Percentiles rank a stretch among this genome's conserved stretches.
phyloP scores from a whole-genome alignment of 1,140 invertebrate species.

The Pararge aegeria region DNA sequence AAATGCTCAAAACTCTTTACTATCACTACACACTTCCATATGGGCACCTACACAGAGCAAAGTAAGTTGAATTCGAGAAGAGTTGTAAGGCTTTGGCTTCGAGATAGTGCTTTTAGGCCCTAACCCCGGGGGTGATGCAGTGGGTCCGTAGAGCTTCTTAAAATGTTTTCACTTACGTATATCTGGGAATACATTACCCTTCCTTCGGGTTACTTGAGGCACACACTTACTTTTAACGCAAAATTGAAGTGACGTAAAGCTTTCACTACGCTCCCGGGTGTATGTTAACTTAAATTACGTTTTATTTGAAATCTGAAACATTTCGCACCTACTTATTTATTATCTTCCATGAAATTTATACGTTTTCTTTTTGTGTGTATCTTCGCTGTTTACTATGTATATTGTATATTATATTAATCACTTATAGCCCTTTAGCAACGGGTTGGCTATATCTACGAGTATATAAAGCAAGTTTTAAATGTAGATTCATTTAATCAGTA shows the following conservation, averaged over 20 bases:
- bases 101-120: conserved; percentile 80
- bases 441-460: no score
- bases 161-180: conserved; percentile 79
- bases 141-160: conserved; percentile 75
- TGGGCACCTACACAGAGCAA: conserved; percentile 65
- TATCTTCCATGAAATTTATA: neutral
- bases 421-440: no score
- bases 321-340: conserved; percentile 19
- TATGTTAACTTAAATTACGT: conserved; percentile 71
- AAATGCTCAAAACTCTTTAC: conserved; percentile 44
- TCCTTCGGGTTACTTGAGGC: conserved; percentile 69
- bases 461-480: no score
- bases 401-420: no score
- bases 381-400: no score
- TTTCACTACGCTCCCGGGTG: conserved; percentile 70
- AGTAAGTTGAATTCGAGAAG: conserved; percentile 79
- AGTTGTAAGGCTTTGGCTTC: conserved; percentile 78
- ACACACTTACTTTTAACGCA: conserved; percentile 74
- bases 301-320: conserved; percentile 70
- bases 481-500: no score
- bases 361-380: neutral
- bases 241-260: conserved; percentile 77
- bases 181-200: conserved; percentile 77
- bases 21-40: conserved; percentile 42
- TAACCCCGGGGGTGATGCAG: conserved; percentile 77